Conservation (phyloP, 2,888 invertebrate species). For the Epinotia nisella region DNA sequence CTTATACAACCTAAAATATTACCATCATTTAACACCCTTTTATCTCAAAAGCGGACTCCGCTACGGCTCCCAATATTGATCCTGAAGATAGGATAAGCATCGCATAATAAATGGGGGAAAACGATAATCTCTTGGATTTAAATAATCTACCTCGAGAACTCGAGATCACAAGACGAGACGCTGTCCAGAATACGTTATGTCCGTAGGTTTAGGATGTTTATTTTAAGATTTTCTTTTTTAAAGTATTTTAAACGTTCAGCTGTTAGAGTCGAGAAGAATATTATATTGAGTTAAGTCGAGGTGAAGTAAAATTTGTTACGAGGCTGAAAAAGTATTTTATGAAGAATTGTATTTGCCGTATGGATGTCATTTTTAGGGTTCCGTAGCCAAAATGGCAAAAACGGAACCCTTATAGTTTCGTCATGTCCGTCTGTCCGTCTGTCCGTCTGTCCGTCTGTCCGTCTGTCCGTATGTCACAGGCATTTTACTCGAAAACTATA, state of each 20-base stretch:
- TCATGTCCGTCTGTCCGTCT: no score
- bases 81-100: conserved; percentile 41
- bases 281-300: not conserved
- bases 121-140: conserved; percentile 40
- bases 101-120: conserved; percentile 42
- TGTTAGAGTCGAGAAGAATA: conserved; percentile 1
- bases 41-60: conserved; percentile 19
- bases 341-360: not conserved
- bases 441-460: no score
- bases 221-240: conserved; percentile 17
- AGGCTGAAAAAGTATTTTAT: not conserved
- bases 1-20: conserved; percentile 29
- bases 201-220: conserved; percentile 26
- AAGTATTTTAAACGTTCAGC: conserved; percentile 17
- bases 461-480: no score
- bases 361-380: no score
- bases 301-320: not conserved
- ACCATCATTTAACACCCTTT: conserved; percentile 39
- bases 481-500: no score
- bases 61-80: conserved; percentile 38
- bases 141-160: conserved; percentile 42
- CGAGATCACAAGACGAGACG: conserved; percentile 34
- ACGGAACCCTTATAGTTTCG: no score
- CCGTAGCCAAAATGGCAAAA: no score
- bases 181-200: conserved; percentile 42